Percentiles rank a stretch among this genome's conserved stretches.
Evolutionary conservation across 2,113 vertebrate species (phyloP).

Genomic region (Amblyopsis rosae): DNA sequence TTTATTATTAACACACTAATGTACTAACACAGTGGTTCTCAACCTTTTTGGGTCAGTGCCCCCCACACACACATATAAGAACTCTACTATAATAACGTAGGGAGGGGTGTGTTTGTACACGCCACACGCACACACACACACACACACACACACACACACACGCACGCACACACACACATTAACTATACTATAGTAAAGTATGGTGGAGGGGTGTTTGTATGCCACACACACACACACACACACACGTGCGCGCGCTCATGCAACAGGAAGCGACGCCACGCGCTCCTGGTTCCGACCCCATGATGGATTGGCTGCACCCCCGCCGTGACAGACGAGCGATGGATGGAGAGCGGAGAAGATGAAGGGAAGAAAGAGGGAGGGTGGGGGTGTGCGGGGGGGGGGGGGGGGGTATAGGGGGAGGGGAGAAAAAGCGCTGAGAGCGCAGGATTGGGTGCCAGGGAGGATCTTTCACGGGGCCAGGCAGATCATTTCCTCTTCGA

Average conservation of each 20-base stretch:
- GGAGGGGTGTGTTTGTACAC: too few species aligned
- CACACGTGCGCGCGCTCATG: not conserved
- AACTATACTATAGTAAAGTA: too few species aligned
- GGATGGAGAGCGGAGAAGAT: conserved; percentile 76
- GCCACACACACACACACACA: not conserved
- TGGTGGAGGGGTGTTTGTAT: too few species aligned
- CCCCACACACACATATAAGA: not conserved
- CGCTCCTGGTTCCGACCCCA: conserved; percentile 60
- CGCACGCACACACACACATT: not conserved
- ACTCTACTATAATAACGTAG: too few species aligned
- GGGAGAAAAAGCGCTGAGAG: conserved; percentile 62
- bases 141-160: not conserved
- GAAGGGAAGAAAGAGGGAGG: conserved; percentile 61
- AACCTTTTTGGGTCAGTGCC: too few species aligned
- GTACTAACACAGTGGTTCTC: not conserved
- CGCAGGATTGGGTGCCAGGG: conserved; percentile 64
- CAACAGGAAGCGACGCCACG: not conserved
- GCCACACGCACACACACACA: not conserved
- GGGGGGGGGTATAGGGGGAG: conserved; percentile 7
- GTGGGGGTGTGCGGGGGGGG: not conserved
- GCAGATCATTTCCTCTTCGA: conserved; percentile 71
- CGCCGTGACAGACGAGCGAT: conserved; percentile 78
- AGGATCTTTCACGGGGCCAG: conserved; percentile 68
- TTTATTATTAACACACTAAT: not conserved
- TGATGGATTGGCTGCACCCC: conserved; percentile 83